phyloP scores from a whole-genome alignment of 2,888 invertebrate genomes.

The Athripsodes cinereus region DNA sequence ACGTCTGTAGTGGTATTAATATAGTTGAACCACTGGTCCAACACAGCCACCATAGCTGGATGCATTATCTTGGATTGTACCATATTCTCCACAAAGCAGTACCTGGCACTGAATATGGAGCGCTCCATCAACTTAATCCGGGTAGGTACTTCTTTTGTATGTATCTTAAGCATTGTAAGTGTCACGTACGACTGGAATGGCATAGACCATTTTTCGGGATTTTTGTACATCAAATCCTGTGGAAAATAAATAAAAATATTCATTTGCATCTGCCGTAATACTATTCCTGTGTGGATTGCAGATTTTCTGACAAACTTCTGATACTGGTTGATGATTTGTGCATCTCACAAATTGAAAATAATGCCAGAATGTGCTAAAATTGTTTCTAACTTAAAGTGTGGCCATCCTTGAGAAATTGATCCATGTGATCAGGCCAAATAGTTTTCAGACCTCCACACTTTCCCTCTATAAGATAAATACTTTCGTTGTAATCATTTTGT shows the following conservation, averaged over 20 bases:
- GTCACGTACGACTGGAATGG: constrained; percentile 90
- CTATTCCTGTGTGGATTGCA: no score
- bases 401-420: no score
- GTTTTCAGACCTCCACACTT: no score
- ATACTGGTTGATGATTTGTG: no score
- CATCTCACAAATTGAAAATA: no score
- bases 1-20: constrained; percentile 66
- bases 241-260: constrained; percentile 21
- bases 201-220: constrained; percentile 76
- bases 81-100: constrained; percentile 80
- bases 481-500: no score
- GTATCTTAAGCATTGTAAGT: constrained; percentile 80
- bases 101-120: constrained; percentile 77
- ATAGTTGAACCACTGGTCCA: constrained; percentile 85
- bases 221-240: constrained; percentile 79
- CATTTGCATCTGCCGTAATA: no score
- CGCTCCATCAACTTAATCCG: constrained; percentile 85
- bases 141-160: constrained; percentile 55
- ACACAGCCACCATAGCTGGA: constrained; percentile 70
- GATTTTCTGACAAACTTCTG: no score
- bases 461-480: no score
- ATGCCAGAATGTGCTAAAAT: no score
- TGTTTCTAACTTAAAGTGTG: no score
- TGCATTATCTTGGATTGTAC: constrained; percentile 61
- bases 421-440: no score